These are phyloP conservation scores for Amblyteles armatorius DNA, from an alignment of 2,888 invertebrate genomes.

Conservation along the genomic window DNA sequence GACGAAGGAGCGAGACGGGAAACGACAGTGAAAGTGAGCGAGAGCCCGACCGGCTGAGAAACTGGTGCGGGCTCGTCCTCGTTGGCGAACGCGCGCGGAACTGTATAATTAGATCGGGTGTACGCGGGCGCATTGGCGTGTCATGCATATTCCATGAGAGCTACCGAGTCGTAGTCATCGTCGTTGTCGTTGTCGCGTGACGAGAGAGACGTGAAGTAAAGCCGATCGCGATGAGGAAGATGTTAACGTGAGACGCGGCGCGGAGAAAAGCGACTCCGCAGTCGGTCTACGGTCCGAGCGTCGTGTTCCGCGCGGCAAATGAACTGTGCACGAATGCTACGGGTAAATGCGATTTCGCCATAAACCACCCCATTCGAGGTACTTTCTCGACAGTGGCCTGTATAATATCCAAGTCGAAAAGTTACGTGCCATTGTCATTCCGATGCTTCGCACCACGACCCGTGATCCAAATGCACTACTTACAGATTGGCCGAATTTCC, in stretches of 20 bases:
- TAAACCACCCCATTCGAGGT: too few relatives aligned
- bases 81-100: slow-evolving; percentile 74
- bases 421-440: too few relatives aligned
- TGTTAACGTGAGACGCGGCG: slow-evolving; percentile 8
- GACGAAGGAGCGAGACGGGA: slow-evolving; percentile 13
- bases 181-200: slow-evolving; percentile 62
- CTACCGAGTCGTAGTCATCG: slow-evolving; percentile 66
- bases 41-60: slow-evolving; percentile 34
- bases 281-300: background rate
- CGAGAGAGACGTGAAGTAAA: slow-evolving; percentile 25
- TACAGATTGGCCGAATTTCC: too few relatives aligned
- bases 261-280: slow-evolving; percentile 9
- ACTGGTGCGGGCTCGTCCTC: slow-evolving; percentile 54
- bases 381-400: too few relatives aligned
- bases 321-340: slow-evolving; percentile 29
- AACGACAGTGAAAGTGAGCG: slow-evolving; percentile 49
- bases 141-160: slow-evolving; percentile 83
- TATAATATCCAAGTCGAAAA: too few relatives aligned
- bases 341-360: too few relatives aligned
- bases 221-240: slow-evolving; percentile 44
- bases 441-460: too few relatives aligned
- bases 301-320: slow-evolving; percentile 35
- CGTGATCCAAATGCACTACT: too few relatives aligned
- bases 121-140: slow-evolving; percentile 80
- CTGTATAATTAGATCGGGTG: slow-evolving; percentile 83